These are phyloP conservation scores for Sebastes wilsoni DNA, from an alignment of 2,797 vertebrate genomes.

Conservation along the genomic window DNA sequence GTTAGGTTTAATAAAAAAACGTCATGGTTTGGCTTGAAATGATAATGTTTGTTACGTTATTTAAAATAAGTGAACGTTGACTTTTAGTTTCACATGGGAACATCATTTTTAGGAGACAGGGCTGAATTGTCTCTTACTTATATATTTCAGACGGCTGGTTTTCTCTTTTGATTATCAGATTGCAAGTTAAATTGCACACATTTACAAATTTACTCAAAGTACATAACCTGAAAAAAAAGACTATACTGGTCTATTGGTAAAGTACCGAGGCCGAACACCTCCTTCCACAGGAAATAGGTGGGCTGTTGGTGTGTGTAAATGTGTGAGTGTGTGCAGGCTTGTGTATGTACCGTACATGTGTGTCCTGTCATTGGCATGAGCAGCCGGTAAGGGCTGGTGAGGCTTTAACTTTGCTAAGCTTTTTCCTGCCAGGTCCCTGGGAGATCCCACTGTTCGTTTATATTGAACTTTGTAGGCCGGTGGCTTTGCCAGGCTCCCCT, in stretches of 20 bases:
- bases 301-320: background rate
- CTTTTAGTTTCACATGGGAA: too few species aligned
- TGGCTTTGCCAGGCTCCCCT: constrained; percentile 90
- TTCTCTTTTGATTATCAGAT: background rate
- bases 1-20: too few species aligned
- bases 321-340: constrained; percentile 27
- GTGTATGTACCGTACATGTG: constrained; percentile 37
- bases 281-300: background rate
- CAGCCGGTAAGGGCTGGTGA: constrained; percentile 90
- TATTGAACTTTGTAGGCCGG: constrained; percentile 95
- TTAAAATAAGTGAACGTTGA: too few species aligned
- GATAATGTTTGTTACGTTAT: too few species aligned
- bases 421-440: constrained; percentile 92
- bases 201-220: background rate
- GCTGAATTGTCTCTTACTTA: background rate
- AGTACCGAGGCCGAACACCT: background rate
- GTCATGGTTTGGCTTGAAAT: too few species aligned
- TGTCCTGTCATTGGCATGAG: constrained; percentile 82
- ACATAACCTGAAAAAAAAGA: background rate
- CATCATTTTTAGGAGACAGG: too few species aligned
- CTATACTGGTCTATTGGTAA: background rate
- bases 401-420: constrained; percentile 99
- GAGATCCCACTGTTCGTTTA: constrained; percentile 94
- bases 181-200: background rate
- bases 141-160: background rate